These are phyloP conservation scores for Norana najaformis DNA, from an alignment of 2,888 invertebrate genomes.

Conservation along the genomic window DNA sequence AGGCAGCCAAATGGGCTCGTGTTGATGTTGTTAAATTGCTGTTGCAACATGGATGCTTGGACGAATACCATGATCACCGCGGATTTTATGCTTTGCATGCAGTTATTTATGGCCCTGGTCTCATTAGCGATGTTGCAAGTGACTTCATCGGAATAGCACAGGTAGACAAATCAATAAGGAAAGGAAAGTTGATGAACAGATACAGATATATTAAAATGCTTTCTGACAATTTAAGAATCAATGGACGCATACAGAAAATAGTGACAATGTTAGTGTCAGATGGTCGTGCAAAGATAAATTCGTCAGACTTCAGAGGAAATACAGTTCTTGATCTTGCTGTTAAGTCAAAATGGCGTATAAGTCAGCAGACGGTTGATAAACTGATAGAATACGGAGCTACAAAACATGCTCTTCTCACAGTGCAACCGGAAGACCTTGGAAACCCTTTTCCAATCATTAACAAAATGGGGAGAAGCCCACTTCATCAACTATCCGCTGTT, in stretches of 20 bases:
- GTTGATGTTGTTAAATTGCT: not conserved
- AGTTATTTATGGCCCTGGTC: not conserved
- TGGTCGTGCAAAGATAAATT: not conserved
- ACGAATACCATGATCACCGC: not conserved
- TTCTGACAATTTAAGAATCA: not conserved
- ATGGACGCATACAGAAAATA: not conserved
- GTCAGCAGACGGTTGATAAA: not conserved
- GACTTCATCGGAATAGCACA: not conserved
- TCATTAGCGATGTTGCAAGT: not conserved
- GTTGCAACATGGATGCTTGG: not conserved
- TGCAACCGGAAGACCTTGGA: not conserved
- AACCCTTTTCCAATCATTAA: not conserved
- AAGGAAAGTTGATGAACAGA: not conserved
- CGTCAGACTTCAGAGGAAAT: not conserved
- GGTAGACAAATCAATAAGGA: not conserved
- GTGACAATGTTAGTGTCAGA: not conserved
- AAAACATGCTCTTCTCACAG: not conserved
- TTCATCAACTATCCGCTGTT: not conserved
- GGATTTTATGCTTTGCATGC: constrained; percentile 3
- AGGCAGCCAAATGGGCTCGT: not conserved
- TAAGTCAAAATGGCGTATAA: not conserved
- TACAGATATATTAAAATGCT: not conserved
- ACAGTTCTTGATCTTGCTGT: not conserved
- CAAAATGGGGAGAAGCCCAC: not conserved
- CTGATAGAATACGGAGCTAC: not conserved